Conservation (phyloP, 2,888 invertebrate species). For the Mermis nigrescens region DNA sequence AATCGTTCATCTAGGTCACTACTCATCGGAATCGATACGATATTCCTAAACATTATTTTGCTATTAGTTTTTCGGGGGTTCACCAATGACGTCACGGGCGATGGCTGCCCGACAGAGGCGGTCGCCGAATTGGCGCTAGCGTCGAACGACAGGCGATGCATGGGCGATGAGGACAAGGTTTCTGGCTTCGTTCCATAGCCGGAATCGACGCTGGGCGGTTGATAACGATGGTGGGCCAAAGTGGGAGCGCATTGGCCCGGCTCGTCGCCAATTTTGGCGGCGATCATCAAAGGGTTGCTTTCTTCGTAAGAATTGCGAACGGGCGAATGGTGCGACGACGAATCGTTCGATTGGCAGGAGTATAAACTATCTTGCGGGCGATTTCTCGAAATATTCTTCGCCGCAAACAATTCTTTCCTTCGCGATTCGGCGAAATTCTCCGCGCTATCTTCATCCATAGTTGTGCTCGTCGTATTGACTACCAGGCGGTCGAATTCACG, state of each 20-base stretch:
- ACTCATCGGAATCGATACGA: no score
- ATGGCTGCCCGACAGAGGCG: not conserved
- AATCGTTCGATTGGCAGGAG: not conserved
- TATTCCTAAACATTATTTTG: no score
- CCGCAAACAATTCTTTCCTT: not conserved
- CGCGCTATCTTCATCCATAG: not conserved
- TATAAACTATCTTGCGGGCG: not conserved
- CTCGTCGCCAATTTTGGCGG: no score
- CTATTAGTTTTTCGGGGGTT: no score
- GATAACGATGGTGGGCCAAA: not conserved
- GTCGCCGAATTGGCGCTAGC: not conserved
- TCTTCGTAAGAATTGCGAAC: no score
- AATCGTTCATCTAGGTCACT: no score
- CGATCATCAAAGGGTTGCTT: not conserved
- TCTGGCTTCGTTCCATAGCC: not conserved
- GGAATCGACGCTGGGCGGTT: slow-evolving; percentile 5
- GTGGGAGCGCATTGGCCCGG: not conserved
- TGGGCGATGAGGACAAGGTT: not conserved
- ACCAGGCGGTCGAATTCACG: slow-evolving; percentile 11
- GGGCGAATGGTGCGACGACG: slow-evolving; percentile 1
- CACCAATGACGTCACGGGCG: not conserved
- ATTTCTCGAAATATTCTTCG: no score
- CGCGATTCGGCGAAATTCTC: slow-evolving; percentile 6
- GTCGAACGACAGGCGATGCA: not conserved
- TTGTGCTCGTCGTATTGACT: no score